Percentiles rank a stretch among this genome's conserved stretches.
phyloP scores from a whole-genome alignment of 1,140 invertebrate genomes.

The Scaptomyza hsui region DNA sequence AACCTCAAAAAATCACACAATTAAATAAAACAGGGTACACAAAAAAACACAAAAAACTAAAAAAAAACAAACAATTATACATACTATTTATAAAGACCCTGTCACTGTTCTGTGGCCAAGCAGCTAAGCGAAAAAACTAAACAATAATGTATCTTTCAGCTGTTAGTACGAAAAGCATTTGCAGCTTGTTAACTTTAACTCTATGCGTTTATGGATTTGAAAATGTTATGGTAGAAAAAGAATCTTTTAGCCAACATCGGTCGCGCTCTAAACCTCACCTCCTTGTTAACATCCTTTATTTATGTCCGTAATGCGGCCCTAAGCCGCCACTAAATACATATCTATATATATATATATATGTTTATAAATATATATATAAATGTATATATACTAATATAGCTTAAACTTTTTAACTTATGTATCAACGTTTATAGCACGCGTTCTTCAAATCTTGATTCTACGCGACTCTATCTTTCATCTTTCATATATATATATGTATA shows the following conservation, averaged over 20 bases:
- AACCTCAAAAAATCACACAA: conserved; percentile 2
- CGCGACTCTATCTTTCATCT: conserved; percentile 58
- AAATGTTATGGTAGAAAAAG: conserved; percentile 37
- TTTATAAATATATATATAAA: conserved; percentile 32
- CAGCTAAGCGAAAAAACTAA: neutral
- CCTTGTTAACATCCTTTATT: conserved; percentile 47
- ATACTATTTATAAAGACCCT: neutral
- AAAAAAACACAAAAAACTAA: neutral
- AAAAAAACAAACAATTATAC: conserved; percentile 1
- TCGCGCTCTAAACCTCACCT: conserved; percentile 66
- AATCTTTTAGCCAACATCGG: conserved; percentile 59
- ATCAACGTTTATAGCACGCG: conserved; percentile 74
- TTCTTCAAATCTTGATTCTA: conserved; percentile 59
- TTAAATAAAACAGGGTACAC: neutral
- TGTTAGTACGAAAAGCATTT: conserved; percentile 28
- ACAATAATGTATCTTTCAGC: neutral
- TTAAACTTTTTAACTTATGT: conserved; percentile 73
- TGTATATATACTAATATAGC: conserved; percentile 56
- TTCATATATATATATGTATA: conserved; percentile 33
- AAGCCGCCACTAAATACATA: conserved; percentile 14
- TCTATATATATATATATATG: conserved; percentile 32
- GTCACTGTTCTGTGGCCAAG: conserved; percentile 9
- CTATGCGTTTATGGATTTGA: conserved; percentile 24
- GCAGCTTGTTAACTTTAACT: conserved; percentile 11
- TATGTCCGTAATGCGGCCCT: conserved; percentile 33